A percentile compares a stretch with the other conserved stretches of the same genome.
Evolutionary conservation across 1,140 invertebrate genomes (phyloP).

Genomic region (Drosophila varians): DNA sequence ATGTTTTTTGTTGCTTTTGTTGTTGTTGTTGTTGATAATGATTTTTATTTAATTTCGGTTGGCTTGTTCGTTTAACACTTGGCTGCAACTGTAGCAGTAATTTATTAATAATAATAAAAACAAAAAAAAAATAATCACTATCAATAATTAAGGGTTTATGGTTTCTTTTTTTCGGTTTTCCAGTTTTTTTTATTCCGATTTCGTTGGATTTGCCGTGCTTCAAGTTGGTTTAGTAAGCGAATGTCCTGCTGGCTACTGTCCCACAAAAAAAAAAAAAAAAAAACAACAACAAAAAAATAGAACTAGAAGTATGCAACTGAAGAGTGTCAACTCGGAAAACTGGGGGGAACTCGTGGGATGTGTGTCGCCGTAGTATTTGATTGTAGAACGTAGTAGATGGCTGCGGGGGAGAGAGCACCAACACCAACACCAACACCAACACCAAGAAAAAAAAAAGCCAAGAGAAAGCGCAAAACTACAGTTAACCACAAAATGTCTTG

Average conservation of each 20-base stretch:
- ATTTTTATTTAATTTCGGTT: slow-evolving; percentile 4
- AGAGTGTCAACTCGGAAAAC: slow-evolving; percentile 54
- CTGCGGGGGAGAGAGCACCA: background rate
- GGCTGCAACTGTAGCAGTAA: slow-evolving; percentile 38
- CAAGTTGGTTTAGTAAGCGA: background rate
- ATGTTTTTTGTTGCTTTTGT: background rate
- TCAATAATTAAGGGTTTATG: too few species aligned
- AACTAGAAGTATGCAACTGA: slow-evolving; percentile 70
- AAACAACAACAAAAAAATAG: too few species aligned
- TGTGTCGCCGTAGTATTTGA: slow-evolving; percentile 67
- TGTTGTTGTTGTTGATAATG: slow-evolving; percentile 4
- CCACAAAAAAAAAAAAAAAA: too few species aligned
- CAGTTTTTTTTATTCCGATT: slow-evolving; percentile 9
- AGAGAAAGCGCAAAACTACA: background rate
- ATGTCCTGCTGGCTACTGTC: background rate
- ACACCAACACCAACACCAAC: too few species aligned
- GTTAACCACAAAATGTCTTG: too few species aligned
- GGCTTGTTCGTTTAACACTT: slow-evolving; percentile 51
- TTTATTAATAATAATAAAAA: slow-evolving; percentile 19
- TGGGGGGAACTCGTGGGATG: slow-evolving; percentile 2
- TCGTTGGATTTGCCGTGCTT: slow-evolving; percentile 26
- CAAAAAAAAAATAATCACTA: slow-evolving; percentile 37
- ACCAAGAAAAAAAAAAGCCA: too few species aligned
- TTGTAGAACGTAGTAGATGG: slow-evolving; percentile 74
- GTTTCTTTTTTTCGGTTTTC: slow-evolving; percentile 8